phyloP scores from a whole-genome alignment of 2,113 vertebrate species.

The Megalops atlanticus region DNA sequence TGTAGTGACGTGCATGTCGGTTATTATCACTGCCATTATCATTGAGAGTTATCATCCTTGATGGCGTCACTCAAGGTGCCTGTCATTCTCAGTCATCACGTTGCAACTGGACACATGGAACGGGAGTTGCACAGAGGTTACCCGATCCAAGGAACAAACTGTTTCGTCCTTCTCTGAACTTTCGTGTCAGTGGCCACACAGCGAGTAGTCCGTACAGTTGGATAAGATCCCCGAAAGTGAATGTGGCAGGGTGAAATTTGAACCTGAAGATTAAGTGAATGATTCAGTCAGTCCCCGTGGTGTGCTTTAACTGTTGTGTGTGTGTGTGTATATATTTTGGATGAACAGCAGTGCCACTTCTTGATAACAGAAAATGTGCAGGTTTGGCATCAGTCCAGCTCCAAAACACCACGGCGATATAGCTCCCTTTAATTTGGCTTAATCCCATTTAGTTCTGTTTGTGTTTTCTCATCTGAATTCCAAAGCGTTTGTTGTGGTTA shows the following conservation, averaged over 20 bases:
- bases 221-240: background rate
- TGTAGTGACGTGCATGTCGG: background rate
- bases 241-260: conserved; percentile 39
- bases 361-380: background rate
- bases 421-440: background rate
- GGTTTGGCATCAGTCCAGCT: background rate
- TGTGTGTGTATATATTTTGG: background rate
- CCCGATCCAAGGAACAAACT: background rate
- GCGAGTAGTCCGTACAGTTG: background rate
- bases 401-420: background rate
- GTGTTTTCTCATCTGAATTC: background rate
- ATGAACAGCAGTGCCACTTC: background rate
- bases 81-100: background rate
- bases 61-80: background rate
- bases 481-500: background rate
- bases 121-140: background rate
- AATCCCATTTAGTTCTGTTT: background rate
- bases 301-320: conserved; percentile 26
- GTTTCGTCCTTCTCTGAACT: background rate
- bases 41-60: no score
- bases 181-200: background rate
- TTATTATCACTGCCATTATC: background rate
- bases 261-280: conserved; percentile 41
- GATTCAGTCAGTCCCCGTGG: conserved; percentile 47
- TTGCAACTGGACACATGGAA: background rate